Evolutionary conservation across 2,113 vertebrate genomes (phyloP).

Genomic region (Bettongia penicillata): DNA sequence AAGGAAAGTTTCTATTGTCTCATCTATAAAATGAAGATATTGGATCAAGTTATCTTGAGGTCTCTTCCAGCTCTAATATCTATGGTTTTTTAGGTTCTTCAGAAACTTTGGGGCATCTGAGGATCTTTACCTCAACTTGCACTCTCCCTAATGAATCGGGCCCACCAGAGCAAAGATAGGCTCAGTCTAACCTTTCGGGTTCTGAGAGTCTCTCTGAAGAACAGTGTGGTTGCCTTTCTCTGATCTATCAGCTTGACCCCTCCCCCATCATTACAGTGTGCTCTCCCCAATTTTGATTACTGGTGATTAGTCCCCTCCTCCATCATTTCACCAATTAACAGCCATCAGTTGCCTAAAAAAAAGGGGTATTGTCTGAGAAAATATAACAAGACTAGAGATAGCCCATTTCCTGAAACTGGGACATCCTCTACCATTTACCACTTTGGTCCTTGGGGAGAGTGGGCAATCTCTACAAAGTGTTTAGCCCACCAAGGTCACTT

Average conservation of each 20-base stretch:
- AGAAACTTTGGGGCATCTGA: not conserved
- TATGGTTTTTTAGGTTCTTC: not conserved
- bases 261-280: not conserved
- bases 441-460: not conserved
- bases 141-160: not conserved
- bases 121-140: not conserved
- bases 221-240: not conserved
- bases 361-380: not conserved
- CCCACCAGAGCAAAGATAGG: not conserved
- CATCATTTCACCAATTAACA: not conserved
- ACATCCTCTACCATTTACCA: not conserved
- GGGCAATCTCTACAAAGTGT: not conserved
- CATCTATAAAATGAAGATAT: not conserved
- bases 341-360: not conserved
- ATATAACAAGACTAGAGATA: not conserved
- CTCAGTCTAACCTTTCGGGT: not conserved
- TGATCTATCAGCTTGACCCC: not conserved
- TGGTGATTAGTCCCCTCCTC: not conserved
- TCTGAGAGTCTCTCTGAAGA: not conserved
- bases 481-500: not conserved
- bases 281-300: not conserved
- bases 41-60: not conserved
- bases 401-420: not conserved
- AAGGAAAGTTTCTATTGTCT: not conserved
- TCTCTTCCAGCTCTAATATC: not conserved